Evolutionary conservation across 2,888 invertebrate species (phyloP).

Genomic region (Xylota sylvarum): DNA sequence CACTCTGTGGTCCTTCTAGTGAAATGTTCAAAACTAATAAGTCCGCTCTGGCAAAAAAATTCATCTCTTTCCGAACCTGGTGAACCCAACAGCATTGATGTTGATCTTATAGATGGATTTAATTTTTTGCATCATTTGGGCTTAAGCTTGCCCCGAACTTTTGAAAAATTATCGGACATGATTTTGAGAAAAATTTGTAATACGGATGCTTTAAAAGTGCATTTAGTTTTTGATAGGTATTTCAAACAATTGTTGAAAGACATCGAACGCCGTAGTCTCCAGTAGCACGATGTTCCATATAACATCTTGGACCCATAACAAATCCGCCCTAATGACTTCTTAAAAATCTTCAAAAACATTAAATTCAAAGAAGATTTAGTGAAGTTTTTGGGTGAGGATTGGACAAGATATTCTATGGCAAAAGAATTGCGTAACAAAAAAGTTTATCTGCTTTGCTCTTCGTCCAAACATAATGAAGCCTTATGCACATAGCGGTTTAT

Average conservation of each 20-base stretch:
- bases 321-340: constrained; percentile 17
- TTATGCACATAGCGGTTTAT: constrained; percentile 43
- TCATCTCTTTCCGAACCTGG: background rate
- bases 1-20: background rate
- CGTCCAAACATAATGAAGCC: constrained; percentile 57
- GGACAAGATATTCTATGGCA: background rate
- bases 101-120: too few relatives aligned
- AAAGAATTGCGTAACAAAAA: constrained; percentile 15
- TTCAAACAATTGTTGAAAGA: constrained; percentile 11
- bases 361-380: constrained; percentile 48
- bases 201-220: too few relatives aligned
- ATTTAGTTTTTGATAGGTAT: constrained; percentile 41
- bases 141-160: background rate
- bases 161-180: constrained; percentile 1
- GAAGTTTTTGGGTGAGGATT: constrained; percentile 34
- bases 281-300: constrained; percentile 23
- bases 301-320: background rate
- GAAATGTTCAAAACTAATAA: constrained; percentile 25
- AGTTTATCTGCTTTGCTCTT: constrained; percentile 45
- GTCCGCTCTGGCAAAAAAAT: background rate
- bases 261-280: background rate
- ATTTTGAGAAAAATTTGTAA: too few relatives aligned
- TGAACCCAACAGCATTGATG: background rate
- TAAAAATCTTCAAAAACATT: constrained; percentile 21
- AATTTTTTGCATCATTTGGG: constrained; percentile 16